Percentiles rank a stretch among this genome's conserved stretches.
These are phyloP conservation scores for Periophthalmus magnuspinnatus DNA, from an alignment of 2,797 vertebrate genomes.

Conservation along the genomic window DNA sequence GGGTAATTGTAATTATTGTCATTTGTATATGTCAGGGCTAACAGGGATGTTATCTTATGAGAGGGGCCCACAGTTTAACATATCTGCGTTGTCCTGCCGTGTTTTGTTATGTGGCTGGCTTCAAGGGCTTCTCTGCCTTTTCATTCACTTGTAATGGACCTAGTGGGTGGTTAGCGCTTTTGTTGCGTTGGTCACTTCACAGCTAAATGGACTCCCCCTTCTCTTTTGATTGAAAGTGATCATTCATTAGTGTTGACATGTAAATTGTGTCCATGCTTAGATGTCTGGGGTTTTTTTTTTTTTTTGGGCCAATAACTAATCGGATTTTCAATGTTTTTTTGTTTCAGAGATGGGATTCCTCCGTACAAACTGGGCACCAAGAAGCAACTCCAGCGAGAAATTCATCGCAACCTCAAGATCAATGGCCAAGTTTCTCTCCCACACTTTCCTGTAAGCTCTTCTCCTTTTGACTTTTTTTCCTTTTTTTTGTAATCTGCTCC, in stretches of 20 bases:
- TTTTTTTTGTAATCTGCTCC: constrained; percentile 39
- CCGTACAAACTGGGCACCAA: constrained; percentile 90
- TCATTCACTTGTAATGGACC: constrained; percentile 63
- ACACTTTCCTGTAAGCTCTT: constrained; percentile 91
- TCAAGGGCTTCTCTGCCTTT: constrained; percentile 56
- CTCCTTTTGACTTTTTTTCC: constrained; percentile 44
- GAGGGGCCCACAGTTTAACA: constrained; percentile 56
- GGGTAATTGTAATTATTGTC: constrained; percentile 2
- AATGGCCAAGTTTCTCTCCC: constrained; percentile 95
- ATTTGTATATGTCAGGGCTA: constrained; percentile 35
- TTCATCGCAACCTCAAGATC: constrained; percentile 92
- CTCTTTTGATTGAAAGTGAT: constrained; percentile 43
- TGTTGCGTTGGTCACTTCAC: constrained; percentile 82
- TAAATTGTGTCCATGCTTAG: constrained; percentile 5
- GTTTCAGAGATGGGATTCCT: constrained; percentile 90
- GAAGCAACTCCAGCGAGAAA: constrained; percentile 94
- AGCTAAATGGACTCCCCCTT: constrained; percentile 73
- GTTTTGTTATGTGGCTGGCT: constrained; percentile 60
- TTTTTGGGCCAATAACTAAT: background rate
- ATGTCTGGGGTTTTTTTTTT: background rate
- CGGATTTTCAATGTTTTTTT: constrained; percentile 8
- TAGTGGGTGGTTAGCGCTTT: constrained; percentile 76
- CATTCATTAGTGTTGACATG: constrained; percentile 26
- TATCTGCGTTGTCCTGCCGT: constrained; percentile 57
- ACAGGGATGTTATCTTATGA: constrained; percentile 58